Percentiles rank a stretch among this genome's conserved stretches.
These are phyloP conservation scores for Monopis laevigella DNA, from an alignment of 2,888 invertebrate species.

Conservation along the genomic window DNA sequence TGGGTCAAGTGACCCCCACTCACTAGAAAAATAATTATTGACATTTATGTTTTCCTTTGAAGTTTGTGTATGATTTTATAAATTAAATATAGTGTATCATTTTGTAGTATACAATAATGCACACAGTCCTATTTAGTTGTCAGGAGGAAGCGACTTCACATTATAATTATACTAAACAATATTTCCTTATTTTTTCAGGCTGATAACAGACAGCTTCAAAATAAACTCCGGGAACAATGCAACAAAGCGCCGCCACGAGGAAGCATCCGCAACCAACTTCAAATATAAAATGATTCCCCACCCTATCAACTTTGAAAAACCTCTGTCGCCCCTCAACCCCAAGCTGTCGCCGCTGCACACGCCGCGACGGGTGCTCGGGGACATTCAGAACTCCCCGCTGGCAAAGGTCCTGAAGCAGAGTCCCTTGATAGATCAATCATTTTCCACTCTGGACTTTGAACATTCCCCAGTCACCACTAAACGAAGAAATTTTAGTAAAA, in stretches of 20 bases:
- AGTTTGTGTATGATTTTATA: no score
- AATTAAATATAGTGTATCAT: no score
- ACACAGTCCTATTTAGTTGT: no score
- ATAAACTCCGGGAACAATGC: constrained; percentile 59
- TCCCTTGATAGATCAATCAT: constrained; percentile 12
- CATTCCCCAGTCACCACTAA: constrained; percentile 19
- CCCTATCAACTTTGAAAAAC: constrained; percentile 36
- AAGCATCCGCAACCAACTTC: constrained; percentile 39
- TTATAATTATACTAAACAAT: neutral
- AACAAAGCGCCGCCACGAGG: constrained; percentile 48
- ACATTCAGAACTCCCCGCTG: constrained; percentile 20
- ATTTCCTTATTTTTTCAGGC: constrained; percentile 38
- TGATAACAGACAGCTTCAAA: constrained; percentile 62
- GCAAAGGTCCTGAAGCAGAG: constrained; percentile 16
- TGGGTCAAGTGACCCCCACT: no score
- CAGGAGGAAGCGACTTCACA: neutral
- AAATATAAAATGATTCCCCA: constrained; percentile 53
- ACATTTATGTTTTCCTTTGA: no score
- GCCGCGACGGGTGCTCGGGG: constrained; percentile 24
- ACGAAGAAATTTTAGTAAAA: constrained; percentile 30
- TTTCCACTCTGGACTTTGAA: constrained; percentile 22
- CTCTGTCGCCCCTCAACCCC: constrained; percentile 17
- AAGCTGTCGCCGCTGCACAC: no score
- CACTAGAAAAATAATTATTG: no score
- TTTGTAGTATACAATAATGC: no score